Evolutionary conservation across 2,113 vertebrate species (phyloP), one percentile per base, ranked within the genome.

Genomic region (Penelope pileata): DNA sequence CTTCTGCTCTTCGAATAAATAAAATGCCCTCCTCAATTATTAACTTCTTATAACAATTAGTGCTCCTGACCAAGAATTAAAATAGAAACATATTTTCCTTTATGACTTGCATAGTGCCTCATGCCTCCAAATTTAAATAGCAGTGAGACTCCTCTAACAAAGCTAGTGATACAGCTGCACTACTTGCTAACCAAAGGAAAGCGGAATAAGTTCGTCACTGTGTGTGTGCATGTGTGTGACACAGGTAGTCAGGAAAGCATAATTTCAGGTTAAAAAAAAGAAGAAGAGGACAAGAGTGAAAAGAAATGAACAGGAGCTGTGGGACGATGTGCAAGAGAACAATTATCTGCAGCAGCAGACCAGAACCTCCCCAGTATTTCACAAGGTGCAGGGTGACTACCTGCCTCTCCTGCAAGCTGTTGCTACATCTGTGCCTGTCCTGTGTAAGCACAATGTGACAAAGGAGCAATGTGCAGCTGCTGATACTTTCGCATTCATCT

Each of bases 391-490:
- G 38, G 38, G 16, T 22, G 40, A 30, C 43, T 36, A n/a, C 72
- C 30, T 24, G 63, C 36, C 16, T 54, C 56, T 58, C 66, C 30
- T 16, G n/a, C 34, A 66, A 11, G 40, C 45, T 34, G 5, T 19
- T 54, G 64, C 45, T 4, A 53, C 38, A 7, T 14, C 38, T 45
- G 51, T 40, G 38, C 45, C 8, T 40, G 22, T 30, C 16, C 50
- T 34, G 11, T 17, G 16, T 6, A 24, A 1, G 8, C 0, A 0
- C 40, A 42, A 22, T 11, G 40, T 32, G 17, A 67, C 45, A 22
- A n/a, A 21, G 19, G n/a, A 78, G 45, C 47, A 59, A 53, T 9
- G 30, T 3, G 17, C 40, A 62, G 29, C 21, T 68, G 34, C 26
- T 68, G 58, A 3, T 40, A 48, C 23, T 74, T 36, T 54, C 66